Evolutionary conservation across 2,113 vertebrate species (phyloP), one percentile per base, ranked within the genome.

Genomic region (Halichoeres trimaculatus): DNA sequence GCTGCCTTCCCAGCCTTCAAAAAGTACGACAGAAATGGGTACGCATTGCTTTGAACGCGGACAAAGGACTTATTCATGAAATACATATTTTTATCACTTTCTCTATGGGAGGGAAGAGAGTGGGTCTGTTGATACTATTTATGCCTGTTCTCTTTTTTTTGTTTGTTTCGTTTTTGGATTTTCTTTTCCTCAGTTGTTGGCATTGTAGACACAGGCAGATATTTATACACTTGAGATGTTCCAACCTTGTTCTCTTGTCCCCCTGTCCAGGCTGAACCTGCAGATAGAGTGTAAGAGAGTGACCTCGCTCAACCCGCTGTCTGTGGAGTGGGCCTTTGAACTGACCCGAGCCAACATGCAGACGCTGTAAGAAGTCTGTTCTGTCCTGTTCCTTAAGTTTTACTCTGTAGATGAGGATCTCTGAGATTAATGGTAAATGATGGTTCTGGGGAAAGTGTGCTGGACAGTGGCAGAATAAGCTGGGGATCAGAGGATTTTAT

Each of bases 291-390:
- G 97, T 48, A 94, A 95, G 76, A 92, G 95, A 0, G 96, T 94
- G 45, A 90, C 96, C 0, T 83, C 94, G 17, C 92, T 98, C 90
- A 95, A 96, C 26, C 93, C 94, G 0, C 88, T 94, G 75, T 96
- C 95, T 0, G 92, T 98, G 63, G 96, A 98, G 48, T 98, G 97
- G 97, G 97, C 96, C 55, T 98, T 97, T n/a, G 95, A 96, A 75
- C 94, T 99, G 71, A 98, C 97, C 86, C 96, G 96, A 90, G 93
- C 92, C 82, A 99, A 98, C 93, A 98, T 98, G 97, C 97, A 97
- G 87, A 88, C 93, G 0, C 93, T 99, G 97, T 98, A 94, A 96
- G 96, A 59, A 69, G 41, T 62, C 51, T 10, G 1, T 13, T 56
- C n/a, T 52, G 8, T 24, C 43, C 16, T 8, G 16, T 45, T 45